Evolutionary conservation across 2,797 vertebrate species (phyloP), one percentile per base, ranked within the genome.

Genomic region (Gymnocypris eckloni): DNA sequence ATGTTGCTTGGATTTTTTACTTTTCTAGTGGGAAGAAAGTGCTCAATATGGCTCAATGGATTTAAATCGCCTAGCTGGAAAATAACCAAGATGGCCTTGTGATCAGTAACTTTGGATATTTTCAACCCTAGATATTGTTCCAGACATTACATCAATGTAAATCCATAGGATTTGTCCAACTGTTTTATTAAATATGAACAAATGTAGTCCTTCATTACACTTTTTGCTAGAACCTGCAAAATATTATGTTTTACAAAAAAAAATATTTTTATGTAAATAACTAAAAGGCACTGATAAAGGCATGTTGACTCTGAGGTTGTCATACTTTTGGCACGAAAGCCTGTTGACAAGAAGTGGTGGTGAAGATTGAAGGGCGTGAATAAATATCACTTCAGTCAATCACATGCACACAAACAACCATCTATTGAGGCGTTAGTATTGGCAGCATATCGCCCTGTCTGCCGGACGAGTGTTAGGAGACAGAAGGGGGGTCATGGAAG

Each of bases 401-500:
- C 45, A 48, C 69, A 41, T 45, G 25, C 83, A 45, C 39, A 59
- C 56, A 76, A 39, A 79, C 67, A 67, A 20, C 10, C 73, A 87
- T 25, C 13, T 22, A 79, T 7, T 59, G 48, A 77, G 41, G n/a
- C 45, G 61, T 73, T 69, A 43, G 59, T 54, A 52, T 75, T 84
- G n/a, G 72, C 78, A 56, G 33, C 86, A 73, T 66, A 87, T 81
- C 25, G 28, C 52, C n/a, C 86, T 69, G 76, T 45, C 11, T 80
- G 82, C 69, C 43, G 48, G 61, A 70, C 20, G 48, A 48, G 45
- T 50, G 83, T 59, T 70, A 50, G n/a, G 33, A 78, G 66, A 85
- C 67, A 13, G 43, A 67, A 11, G 6, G 12, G 41, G 67, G 64
- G 69, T 79, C 77, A 76, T 1, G 18, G 48, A 45, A 83, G 66